These are phyloP conservation scores for Drosophila imparisetae DNA, from an alignment of 2,888 invertebrate species.

Conservation along the genomic window DNA sequence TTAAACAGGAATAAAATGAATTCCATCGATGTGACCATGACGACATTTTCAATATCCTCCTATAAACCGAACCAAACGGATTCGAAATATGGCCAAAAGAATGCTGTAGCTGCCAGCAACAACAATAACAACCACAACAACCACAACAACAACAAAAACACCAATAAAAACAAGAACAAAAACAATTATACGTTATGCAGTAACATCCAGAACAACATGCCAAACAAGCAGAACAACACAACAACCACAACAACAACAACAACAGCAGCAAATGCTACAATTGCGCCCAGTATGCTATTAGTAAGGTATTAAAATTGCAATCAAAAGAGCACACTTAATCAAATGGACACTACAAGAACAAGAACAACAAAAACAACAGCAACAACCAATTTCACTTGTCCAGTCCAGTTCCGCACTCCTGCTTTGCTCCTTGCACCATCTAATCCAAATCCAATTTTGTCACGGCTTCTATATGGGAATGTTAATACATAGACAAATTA, in stretches of 20 bases:
- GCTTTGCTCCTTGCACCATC: slow-evolving; percentile 37
- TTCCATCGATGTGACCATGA: slow-evolving; percentile 49
- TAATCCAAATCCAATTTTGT: slow-evolving; percentile 3
- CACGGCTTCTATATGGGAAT: slow-evolving; percentile 26
- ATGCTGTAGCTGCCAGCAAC: slow-evolving; percentile 11
- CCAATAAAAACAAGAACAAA: slow-evolving; percentile 40
- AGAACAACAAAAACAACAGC: neutral
- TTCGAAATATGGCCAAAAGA: slow-evolving; percentile 21
- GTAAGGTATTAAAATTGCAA: slow-evolving; percentile 82
- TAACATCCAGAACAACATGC: slow-evolving; percentile 55
- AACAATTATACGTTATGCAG: slow-evolving; percentile 78
- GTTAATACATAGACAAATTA: slow-evolving; percentile 39
- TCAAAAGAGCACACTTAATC: slow-evolving; percentile 30
- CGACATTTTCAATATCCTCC: slow-evolving; percentile 49
- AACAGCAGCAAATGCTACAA: slow-evolving; percentile 48
- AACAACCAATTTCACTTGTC: neutral
- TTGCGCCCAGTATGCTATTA: slow-evolving; percentile 82
- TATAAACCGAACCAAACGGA: slow-evolving; percentile 50
- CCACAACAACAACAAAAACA: slow-evolving; percentile 18
- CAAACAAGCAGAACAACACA: slow-evolving; percentile 50
- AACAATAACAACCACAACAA: slow-evolving; percentile 8
- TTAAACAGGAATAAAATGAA: slow-evolving; percentile 35
- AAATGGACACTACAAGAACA: slow-evolving; percentile 27
- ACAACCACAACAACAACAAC: slow-evolving; percentile 37
- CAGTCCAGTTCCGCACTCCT: slow-evolving; percentile 19